These are phyloP conservation scores for Guaruba guarouba DNA, from an alignment of 2,113 vertebrate genomes.

Conservation along the genomic window DNA sequence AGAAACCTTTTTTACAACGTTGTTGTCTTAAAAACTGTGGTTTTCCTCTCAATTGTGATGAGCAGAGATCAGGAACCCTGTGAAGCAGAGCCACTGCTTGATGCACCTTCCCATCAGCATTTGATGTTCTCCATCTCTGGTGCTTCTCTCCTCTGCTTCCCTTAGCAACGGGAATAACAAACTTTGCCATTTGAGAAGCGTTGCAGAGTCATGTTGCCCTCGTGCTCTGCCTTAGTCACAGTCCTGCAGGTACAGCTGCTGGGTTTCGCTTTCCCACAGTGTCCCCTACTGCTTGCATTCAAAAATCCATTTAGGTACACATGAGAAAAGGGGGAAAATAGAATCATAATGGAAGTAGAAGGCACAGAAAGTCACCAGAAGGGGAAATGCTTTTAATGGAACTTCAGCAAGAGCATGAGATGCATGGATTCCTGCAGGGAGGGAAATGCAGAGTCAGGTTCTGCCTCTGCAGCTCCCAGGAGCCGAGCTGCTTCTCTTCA, in stretches of 20 bases:
- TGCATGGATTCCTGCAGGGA: background rate
- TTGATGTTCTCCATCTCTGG: background rate
- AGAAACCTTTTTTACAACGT: background rate
- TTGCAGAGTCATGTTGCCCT: background rate
- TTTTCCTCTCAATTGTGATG: background rate
- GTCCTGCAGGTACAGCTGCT: conserved; percentile 33
- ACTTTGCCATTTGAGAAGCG: background rate
- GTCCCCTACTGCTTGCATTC: conserved; percentile 61
- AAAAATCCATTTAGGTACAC: background rate
- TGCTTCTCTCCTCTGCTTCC: background rate
- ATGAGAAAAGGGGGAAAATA: accelerated
- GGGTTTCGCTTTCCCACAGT: conserved; percentile 64
- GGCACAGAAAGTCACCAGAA: background rate
- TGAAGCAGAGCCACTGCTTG: background rate
- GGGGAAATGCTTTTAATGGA: background rate
- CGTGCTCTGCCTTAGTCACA: background rate
- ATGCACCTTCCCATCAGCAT: background rate
- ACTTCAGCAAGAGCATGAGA: background rate
- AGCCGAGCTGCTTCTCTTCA: background rate
- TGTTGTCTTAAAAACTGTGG: background rate
- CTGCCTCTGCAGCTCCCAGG: background rate
- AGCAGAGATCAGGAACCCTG: background rate
- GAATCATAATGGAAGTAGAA: background rate
- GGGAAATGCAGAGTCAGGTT: background rate
- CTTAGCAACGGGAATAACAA: conserved; percentile 30